Evolutionary conservation across 2,113 vertebrate species (phyloP).

Genomic region (Lanius collurio): DNA sequence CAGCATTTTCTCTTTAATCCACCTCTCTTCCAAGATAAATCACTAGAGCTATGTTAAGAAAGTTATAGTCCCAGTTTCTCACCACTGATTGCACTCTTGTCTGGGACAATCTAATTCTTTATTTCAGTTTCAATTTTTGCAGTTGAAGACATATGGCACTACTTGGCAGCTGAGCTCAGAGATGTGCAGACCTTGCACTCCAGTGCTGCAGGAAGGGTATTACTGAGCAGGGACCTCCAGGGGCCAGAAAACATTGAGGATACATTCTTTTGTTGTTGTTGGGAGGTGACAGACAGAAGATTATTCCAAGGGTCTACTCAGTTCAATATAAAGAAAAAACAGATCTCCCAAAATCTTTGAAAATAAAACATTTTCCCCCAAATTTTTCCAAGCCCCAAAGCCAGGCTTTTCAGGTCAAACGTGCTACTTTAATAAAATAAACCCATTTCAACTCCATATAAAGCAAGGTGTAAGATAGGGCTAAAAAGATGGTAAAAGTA

Average conservation of each 20-base stretch:
- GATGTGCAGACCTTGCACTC: background rate
- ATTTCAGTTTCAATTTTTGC: background rate
- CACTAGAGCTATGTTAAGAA: background rate
- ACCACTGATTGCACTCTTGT: background rate
- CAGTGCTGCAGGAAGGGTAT: background rate
- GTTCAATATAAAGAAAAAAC: background rate
- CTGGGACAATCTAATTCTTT: background rate
- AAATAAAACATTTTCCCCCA: background rate
- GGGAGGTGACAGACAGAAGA: background rate
- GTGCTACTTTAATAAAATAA: background rate
- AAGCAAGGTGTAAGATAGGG: background rate
- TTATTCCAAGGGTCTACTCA: background rate
- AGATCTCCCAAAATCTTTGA: background rate
- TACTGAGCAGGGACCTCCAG: rapidly evolving
- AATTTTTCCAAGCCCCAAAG: background rate
- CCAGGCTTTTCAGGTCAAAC: background rate
- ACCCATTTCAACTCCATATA: background rate
- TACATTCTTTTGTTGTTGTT: background rate
- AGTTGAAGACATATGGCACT: background rate
- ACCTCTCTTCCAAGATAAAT: background rate
- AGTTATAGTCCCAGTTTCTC: background rate
- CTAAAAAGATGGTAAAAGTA: background rate
- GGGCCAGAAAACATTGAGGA: background rate
- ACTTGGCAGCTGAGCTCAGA: background rate
- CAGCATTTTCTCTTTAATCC: background rate